Conservation (phyloP, 2,888 invertebrate genomes). For the Nycteola revayana region DNA sequence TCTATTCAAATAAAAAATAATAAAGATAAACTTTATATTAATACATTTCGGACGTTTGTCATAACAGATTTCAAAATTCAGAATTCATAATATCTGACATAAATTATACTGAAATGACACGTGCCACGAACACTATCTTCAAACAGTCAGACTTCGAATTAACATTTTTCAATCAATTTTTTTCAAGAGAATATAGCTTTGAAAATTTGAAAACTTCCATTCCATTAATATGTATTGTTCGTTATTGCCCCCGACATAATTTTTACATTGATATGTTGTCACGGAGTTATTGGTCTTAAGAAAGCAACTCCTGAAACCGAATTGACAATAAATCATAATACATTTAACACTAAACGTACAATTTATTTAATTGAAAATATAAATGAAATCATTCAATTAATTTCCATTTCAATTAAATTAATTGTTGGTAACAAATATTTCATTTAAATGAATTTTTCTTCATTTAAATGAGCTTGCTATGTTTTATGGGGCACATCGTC, state of each 20-base stretch:
- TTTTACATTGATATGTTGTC: conserved; percentile 71
- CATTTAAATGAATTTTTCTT: conserved; percentile 37
- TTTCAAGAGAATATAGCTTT: too few relatives aligned
- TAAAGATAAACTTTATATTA: too few relatives aligned
- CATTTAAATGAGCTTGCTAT: conserved; percentile 40
- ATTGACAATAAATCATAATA: conserved; percentile 28
- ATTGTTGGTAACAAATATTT: conserved; percentile 23
- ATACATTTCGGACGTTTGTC: too few relatives aligned
- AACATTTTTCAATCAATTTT: too few relatives aligned
- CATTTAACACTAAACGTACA: conserved; percentile 36
- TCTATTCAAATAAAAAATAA: too few relatives aligned
- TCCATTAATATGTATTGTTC: conserved; percentile 32
- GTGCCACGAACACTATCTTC: too few relatives aligned
- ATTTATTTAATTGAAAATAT: conserved; percentile 21
- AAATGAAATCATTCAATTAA: conserved; percentile 2
- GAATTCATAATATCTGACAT: too few relatives aligned
- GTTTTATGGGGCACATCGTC: conserved; percentile 68
- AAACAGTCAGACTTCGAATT: too few relatives aligned
- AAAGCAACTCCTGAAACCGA: conserved; percentile 25
- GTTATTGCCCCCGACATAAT: conserved; percentile 67
- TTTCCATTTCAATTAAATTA: conserved; percentile 34
- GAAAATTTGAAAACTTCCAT: too few relatives aligned
- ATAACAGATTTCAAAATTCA: too few relatives aligned
- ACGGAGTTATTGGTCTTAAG: conserved; percentile 54
- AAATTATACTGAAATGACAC: too few relatives aligned